Evolutionary conservation across 2,888 invertebrate species (phyloP).

Genomic region (Cataglyphis albicans): DNA sequence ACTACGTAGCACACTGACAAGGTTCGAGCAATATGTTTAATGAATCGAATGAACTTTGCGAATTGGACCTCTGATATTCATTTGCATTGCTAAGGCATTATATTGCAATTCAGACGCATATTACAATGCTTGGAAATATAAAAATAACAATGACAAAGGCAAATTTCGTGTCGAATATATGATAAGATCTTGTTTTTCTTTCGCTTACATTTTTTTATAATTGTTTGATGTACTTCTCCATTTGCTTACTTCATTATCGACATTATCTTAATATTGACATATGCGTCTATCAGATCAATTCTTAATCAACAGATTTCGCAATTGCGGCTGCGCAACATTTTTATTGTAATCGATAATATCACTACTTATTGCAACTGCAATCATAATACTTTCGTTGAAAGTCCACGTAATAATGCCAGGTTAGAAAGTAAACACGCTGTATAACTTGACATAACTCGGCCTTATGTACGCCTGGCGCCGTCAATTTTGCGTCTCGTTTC

Average conservation of each 20-base stretch:
- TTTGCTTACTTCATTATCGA: not conserved
- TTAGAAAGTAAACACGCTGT: conserved; percentile 61
- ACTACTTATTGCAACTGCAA: conserved; percentile 2
- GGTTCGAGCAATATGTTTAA: conserved; percentile 41
- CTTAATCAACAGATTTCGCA: conserved; percentile 33
- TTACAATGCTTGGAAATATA: not conserved
- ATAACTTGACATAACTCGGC: conserved; percentile 57
- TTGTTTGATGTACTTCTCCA: not conserved
- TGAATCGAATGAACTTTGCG: conserved; percentile 23
- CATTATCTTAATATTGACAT: not conserved
- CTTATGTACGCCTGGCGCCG: conserved; percentile 15
- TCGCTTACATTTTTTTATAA: not conserved
- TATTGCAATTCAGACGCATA: not conserved
- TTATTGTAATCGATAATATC: conserved; percentile 4
- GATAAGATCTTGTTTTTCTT: not conserved
- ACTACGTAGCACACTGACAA: conserved; percentile 13
- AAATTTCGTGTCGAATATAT: conserved; percentile 6
- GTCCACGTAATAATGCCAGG: conserved; percentile 59
- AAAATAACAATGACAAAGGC: conserved; percentile 21
- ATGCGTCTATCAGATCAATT: not conserved
- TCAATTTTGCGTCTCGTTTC: conserved; percentile 24
- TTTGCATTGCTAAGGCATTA: conserved; percentile 18
- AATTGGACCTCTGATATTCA: not conserved
- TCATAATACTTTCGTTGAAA: conserved; percentile 51
- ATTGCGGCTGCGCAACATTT: not conserved